Percentiles rank a stretch among this genome's conserved stretches.
Conservation (phyloP, 2,888 invertebrate species). For the Melangyna quadrimaculata region DNA sequence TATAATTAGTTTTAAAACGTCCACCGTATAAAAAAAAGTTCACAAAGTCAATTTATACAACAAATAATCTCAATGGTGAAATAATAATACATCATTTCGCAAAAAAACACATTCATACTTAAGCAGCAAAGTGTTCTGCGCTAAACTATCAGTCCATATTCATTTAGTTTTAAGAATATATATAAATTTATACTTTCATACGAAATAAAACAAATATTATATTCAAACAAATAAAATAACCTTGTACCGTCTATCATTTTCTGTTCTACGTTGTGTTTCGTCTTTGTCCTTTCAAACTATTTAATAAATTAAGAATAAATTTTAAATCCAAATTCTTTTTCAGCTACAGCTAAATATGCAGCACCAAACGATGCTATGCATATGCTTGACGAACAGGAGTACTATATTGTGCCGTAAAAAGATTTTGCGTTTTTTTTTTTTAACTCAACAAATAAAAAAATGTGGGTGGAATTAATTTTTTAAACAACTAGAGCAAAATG, state of each 20-base stretch:
- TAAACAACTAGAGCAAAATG: neutral
- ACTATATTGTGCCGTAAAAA: conserved; percentile 76
- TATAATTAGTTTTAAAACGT: neutral
- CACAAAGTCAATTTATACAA: neutral
- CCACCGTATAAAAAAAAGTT: neutral
- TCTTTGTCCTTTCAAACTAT: conserved; percentile 2
- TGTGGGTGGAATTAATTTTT: neutral
- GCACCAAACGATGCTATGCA: conserved; percentile 86
- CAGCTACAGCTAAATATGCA: conserved; percentile 83
- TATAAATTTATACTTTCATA: conserved; percentile 19
- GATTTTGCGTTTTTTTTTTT: neutral
- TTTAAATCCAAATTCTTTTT: conserved; percentile 68
- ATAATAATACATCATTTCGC: neutral
- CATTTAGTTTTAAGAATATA: conserved; percentile 13
- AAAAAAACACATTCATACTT: neutral
- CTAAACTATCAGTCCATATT: neutral
- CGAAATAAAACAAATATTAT: conserved; percentile 16
- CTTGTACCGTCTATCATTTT: conserved; percentile 56
- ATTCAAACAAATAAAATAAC: neutral
- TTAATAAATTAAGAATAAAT: neutral
- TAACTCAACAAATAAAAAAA: neutral
- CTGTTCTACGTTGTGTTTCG: conserved; percentile 6
- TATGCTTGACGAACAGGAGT: conserved; percentile 83
- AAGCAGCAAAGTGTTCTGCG: neutral
- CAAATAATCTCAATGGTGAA: neutral